These are phyloP conservation scores for Antitype chi DNA, from an alignment of 2,888 invertebrate species.

Conservation along the genomic window DNA sequence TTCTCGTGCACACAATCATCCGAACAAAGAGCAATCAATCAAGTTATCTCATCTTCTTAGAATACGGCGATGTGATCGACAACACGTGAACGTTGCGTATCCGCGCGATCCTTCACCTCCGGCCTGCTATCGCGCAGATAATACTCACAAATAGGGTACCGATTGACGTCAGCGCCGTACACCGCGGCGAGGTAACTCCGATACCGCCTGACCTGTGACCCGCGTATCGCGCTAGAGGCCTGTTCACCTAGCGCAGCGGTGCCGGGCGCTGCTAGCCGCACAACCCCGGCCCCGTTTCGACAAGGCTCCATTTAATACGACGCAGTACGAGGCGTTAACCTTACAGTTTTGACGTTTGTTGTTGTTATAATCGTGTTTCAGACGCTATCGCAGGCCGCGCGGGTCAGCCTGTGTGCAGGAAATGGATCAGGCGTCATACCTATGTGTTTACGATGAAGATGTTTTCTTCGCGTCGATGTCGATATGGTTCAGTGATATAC, in stretches of 20 bases:
- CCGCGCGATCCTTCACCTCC: constrained; percentile 86
- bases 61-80: constrained; percentile 74
- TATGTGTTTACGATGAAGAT: constrained; percentile 48
- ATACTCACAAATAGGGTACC: constrained; percentile 83
- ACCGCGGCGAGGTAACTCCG: constrained; percentile 75
- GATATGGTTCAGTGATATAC: constrained; percentile 21
- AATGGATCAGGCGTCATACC: constrained; percentile 60
- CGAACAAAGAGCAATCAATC: constrained; percentile 87
- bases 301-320: constrained; percentile 80
- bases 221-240: constrained; percentile 47
- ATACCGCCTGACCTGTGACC: constrained; percentile 61
- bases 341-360: constrained; percentile 67
- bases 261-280: constrained; percentile 63
- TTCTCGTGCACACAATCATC: constrained; percentile 33
- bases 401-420: constrained; percentile 59
- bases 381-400: constrained; percentile 59
- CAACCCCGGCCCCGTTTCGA: constrained; percentile 79
- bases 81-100: constrained; percentile 80
- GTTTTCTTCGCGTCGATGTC: constrained; percentile 34
- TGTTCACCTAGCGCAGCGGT: constrained; percentile 67
- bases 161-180: constrained; percentile 84
- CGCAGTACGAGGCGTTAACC: constrained; percentile 80
- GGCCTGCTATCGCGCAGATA: constrained; percentile 75
- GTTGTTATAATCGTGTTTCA: constrained; percentile 67
- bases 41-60: constrained; percentile 77